Evolutionary conservation across 1,140 invertebrate species (phyloP).

Genomic region (Lamellibrachia luymesi): DNA sequence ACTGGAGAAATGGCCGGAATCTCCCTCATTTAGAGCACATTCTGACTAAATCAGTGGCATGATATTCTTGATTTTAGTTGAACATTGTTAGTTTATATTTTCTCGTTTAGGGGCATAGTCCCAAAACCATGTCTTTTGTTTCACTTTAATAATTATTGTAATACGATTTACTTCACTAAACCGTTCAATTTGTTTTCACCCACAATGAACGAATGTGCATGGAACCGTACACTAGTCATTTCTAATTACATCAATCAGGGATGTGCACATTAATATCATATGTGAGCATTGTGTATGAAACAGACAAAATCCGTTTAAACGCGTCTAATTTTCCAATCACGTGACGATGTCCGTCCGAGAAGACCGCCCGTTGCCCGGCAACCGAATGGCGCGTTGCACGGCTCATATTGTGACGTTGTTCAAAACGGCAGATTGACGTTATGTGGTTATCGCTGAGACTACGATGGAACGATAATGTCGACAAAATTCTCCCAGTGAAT

Average conservation of each 20-base stretch:
- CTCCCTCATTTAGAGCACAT: too few relatives aligned
- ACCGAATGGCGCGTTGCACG: neutral
- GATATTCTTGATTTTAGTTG: too few relatives aligned
- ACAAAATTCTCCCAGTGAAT: neutral
- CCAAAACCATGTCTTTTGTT: too few relatives aligned
- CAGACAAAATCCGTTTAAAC: neutral
- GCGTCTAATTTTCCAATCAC: neutral
- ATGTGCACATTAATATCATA: neutral
- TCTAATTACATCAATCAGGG: neutral
- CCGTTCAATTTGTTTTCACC: neutral
- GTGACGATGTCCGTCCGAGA: neutral
- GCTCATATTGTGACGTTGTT: neutral
- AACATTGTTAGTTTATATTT: too few relatives aligned
- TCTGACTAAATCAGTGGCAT: too few relatives aligned
- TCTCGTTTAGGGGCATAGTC: too few relatives aligned
- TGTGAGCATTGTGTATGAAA: neutral
- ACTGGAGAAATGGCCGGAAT: too few relatives aligned
- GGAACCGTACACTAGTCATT: neutral
- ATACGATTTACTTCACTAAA: neutral
- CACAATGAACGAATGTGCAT: neutral
- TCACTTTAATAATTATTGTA: too few relatives aligned
- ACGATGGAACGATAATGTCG: constrained; percentile 4
- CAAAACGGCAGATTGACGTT: constrained; percentile 4
- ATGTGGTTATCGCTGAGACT: neutral
- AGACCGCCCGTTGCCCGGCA: neutral